phyloP scores from a whole-genome alignment of 2,888 invertebrate genomes.

The Coleophora flavipennella region DNA sequence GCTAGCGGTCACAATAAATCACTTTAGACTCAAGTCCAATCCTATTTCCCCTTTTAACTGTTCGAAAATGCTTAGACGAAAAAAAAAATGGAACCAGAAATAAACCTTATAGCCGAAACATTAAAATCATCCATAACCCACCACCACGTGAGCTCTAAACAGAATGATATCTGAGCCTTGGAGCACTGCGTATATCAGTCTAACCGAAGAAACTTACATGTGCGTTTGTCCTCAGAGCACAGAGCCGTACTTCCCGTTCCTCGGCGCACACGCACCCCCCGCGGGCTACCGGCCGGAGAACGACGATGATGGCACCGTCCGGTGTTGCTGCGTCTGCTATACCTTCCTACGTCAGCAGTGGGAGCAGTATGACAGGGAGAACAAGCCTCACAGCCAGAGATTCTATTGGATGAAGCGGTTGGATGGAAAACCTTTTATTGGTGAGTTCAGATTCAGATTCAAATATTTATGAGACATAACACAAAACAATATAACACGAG shows the following conservation, averaged over 20 bases:
- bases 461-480: too few relatives aligned
- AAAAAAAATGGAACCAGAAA: too few relatives aligned
- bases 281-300: slow-evolving; percentile 76
- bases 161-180: too few relatives aligned
- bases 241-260: slow-evolving; percentile 92
- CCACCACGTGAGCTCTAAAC: too few relatives aligned
- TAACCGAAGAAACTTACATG: background rate
- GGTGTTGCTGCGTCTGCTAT: slow-evolving; percentile 89
- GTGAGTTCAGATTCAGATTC: slow-evolving; percentile 33
- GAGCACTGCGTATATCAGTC: background rate
- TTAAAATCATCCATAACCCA: too few relatives aligned
- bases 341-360: slow-evolving; percentile 91
- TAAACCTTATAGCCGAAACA: too few relatives aligned
- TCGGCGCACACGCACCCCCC: slow-evolving; percentile 91
- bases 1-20: too few relatives aligned
- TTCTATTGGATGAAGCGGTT: slow-evolving; percentile 94
- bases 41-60: too few relatives aligned
- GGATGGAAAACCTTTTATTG: slow-evolving; percentile 91
- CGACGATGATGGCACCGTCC: slow-evolving; percentile 71
- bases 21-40: too few relatives aligned
- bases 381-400: slow-evolving; percentile 88
- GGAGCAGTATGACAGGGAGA: slow-evolving; percentile 90
- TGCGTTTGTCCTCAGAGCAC: slow-evolving; percentile 38
- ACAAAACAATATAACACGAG: too few relatives aligned
- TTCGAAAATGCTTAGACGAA: too few relatives aligned